Evolutionary conservation across 1,140 invertebrate genomes (phyloP), one percentile per base, ranked within the genome.

Genomic region (Caerostris extrusa): DNA sequence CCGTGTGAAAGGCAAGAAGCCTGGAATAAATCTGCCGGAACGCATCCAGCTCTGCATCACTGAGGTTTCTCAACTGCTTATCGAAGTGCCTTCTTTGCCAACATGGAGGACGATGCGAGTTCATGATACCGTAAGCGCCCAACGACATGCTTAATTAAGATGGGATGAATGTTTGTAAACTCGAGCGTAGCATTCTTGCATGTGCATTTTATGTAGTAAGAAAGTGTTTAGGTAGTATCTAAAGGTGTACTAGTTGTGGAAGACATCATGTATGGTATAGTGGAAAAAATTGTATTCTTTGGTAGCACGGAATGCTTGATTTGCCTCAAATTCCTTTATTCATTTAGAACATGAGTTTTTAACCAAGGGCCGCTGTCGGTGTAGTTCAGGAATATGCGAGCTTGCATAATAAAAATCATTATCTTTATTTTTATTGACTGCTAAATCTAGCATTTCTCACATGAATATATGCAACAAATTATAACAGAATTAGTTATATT

Each of bases 21-120:
- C n/a, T 8, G 64, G 56, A 89, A 89, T 89, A 89, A 89, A 89
- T 89, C 87, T 89, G 87, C 87, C 87, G 87, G 34, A 89, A 89
- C 87, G 87, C 57, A 60, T 50, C 19, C 7, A 34, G 86, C 61
- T 67, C 64, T 89, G 87, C 87, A n/a, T 89, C 61, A 64, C 53
- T 89, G 87, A 88, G 60, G 53, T 88, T 88, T 88, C 86, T 88
- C 61, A 67, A 89, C 85, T 87, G n/a, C 85, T 83, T 87, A 87
- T 87, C 85, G 7, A n/a, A 61, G n/a, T 17, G 57, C 58, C 85
- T 58, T 87, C 85, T 87, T 87, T 87, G 60, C 57, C 85, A 60
- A 34, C 34, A 56, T 87, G 56, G 56, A 87, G 60, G 57, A n/a
- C 7, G 57, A 58, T 57, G 58, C 17, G 34, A 64, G 50, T 89